A percentile compares a stretch with the other conserved stretches of the same genome.
These are phyloP conservation scores for Caiman crocodilus DNA, from an alignment of 2,797 vertebrate species.

Conservation along the genomic window DNA sequence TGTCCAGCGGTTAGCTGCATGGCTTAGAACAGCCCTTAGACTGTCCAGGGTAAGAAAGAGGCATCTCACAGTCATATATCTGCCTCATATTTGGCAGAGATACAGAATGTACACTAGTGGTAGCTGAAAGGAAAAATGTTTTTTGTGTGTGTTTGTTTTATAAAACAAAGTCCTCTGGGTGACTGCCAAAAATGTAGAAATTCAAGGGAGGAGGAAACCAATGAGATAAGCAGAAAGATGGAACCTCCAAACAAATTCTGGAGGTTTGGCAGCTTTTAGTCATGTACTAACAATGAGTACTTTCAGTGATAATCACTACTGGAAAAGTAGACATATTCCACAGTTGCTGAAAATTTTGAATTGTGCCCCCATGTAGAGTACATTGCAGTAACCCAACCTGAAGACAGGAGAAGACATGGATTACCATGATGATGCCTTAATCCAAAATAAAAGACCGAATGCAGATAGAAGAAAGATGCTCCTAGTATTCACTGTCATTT, in stretches of 20 bases:
- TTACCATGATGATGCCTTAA: rapidly evolving
- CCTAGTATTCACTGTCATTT: not conserved
- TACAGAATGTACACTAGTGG: not conserved
- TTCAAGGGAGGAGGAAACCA: not conserved
- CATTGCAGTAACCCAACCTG: not conserved
- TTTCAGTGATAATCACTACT: not conserved
- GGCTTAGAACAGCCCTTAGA: too few species aligned
- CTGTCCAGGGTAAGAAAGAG: not conserved
- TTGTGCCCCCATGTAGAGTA: not conserved
- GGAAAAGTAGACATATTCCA: not conserved
- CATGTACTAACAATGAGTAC: rapidly evolving
- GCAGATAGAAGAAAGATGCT: not conserved
- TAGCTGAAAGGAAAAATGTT: not conserved
- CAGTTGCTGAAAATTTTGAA: not conserved
- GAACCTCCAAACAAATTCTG: not conserved
- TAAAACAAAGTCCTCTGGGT: not conserved
- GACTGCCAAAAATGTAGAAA: conserved; percentile 40
- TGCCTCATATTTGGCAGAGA: not conserved
- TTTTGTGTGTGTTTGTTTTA: not conserved
- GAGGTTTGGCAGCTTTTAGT: not conserved
- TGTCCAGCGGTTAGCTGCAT: too few species aligned
- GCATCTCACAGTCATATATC: not conserved
- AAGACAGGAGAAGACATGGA: not conserved
- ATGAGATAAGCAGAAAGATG: conserved; percentile 4
- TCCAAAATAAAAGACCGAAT: not conserved